Evolutionary conservation across 2,797 vertebrate species (phyloP).

Genomic region (Megalops cyprinoides): DNA sequence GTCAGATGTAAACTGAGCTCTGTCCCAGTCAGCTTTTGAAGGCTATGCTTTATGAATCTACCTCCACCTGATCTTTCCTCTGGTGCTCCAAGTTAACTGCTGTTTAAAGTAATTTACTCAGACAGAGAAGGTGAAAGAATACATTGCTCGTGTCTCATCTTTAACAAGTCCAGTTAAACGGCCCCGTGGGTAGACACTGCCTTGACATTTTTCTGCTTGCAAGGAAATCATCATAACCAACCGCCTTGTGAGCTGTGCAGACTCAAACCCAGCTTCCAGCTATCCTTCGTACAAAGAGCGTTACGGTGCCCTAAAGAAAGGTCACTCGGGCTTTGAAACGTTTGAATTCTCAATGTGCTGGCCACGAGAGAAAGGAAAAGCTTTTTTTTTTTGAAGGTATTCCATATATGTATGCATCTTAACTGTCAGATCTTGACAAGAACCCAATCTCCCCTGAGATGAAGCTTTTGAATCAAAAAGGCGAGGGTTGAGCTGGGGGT

Average conservation of each 20-base stretch:
- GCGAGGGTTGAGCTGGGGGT: not conserved
- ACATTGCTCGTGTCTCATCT: too few species aligned
- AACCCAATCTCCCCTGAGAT: not conserved
- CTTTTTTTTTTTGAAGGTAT: too few species aligned
- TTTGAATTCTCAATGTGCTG: slow-evolving; percentile 3
- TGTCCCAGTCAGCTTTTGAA: too few species aligned
- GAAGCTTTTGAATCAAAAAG: not conserved
- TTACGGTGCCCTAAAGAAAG: slow-evolving; percentile 4
- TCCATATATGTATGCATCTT: not conserved
- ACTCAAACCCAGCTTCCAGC: not conserved
- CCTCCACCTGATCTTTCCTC: too few species aligned
- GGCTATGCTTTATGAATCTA: too few species aligned
- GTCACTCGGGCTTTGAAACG: slow-evolving; percentile 2
- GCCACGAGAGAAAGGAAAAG: not conserved
- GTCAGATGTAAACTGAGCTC: too few species aligned
- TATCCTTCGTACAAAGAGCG: not conserved
- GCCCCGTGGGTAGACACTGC: too few species aligned
- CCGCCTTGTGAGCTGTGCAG: not conserved
- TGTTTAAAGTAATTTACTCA: too few species aligned
- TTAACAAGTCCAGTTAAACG: too few species aligned
- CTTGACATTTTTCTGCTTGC: too few species aligned
- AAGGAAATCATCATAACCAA: too few species aligned
- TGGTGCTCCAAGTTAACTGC: too few species aligned
- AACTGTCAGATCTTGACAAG: not conserved
- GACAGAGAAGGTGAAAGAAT: not conserved